phyloP scores from a whole-genome alignment of 1,140 invertebrate species.

The Bombus vancouverensis region DNA sequence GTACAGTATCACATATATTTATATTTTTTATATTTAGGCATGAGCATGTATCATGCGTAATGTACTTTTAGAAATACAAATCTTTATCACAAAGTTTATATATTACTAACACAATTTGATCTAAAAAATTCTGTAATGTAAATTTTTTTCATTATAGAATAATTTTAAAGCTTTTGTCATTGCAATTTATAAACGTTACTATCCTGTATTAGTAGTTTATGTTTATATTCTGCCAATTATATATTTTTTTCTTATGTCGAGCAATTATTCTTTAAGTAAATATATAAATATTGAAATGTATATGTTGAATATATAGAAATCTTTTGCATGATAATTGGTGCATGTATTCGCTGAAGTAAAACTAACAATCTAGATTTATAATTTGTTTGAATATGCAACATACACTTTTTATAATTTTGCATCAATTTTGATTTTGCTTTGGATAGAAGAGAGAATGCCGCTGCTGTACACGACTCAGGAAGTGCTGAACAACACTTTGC shows the following conservation, averaged over 20 bases:
- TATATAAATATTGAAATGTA: background rate
- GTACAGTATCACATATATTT: background rate
- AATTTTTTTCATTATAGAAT: background rate
- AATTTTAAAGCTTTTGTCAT: background rate
- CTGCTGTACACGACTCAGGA: slow-evolving; percentile 81
- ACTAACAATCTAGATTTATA: slow-evolving; percentile 35
- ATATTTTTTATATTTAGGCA: slow-evolving; percentile 9
- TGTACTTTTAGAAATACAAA: background rate
- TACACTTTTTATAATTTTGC: slow-evolving; percentile 73
- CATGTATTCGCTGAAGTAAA: slow-evolving; percentile 21
- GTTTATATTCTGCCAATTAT: background rate
- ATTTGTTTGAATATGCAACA: slow-evolving; percentile 47
- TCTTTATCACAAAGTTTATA: background rate
- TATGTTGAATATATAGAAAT: background rate
- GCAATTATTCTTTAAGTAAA: background rate
- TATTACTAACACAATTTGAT: background rate
- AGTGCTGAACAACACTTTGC: slow-evolving; percentile 81
- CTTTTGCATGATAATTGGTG: slow-evolving; percentile 26
- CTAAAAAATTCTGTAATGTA: background rate
- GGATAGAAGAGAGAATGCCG: slow-evolving; percentile 81
- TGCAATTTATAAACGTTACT: background rate
- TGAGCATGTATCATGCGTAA: slow-evolving; percentile 20
- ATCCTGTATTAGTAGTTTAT: background rate
- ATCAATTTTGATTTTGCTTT: slow-evolving; percentile 74
- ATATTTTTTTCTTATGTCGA: background rate